Evolutionary conservation across 2,797 vertebrate species (phyloP), one percentile per base, ranked within the genome.

Genomic region (Kryptopterus vitreolus): DNA sequence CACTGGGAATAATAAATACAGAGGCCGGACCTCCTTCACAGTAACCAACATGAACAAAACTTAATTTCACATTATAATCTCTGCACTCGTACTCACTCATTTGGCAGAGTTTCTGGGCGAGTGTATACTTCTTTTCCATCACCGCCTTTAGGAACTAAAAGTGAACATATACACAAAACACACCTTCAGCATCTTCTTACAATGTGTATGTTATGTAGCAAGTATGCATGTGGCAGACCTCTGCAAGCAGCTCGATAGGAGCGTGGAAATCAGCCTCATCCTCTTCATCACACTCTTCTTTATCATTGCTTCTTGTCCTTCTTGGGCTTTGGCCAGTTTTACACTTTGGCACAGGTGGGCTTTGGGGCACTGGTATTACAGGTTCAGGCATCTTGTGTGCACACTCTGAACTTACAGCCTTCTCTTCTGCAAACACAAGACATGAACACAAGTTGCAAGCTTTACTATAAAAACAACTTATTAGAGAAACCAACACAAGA

Each of bases 71-170:
- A 7, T 73, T 12, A 57, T 24, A 4, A 52, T 33, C 35, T 50
- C 12, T 74, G 24, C 43, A 50, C n/a, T 70, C 94, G 5, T 62
- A 94, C 95, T 70, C 92, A 97, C 95, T 96, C 92, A 93, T 95
- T 82, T 93, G 90, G 92, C 95, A 97, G 79, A 96, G 92, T 79
- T 91, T 94, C 82, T 89, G 90, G 65, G 94, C 93, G 82, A 92
- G 83, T 69, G 52, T 83, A 61, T 93, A 94, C 76, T 96, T 90
- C 81, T 76, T 88, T 52, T 86, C 85, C 92, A 88, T 95, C 91
- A 96, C 83, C 81, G 95, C 94, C 87, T 88, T 87, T 77, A 96
- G 90, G 86, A 96, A 96, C 96, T 97, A 83, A 57, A 86, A 2
- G 90, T 80, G 43, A 69, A 69, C n/a, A 48, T 2, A 68, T 7